Evolutionary conservation across 2,113 vertebrate genomes (phyloP).

Genomic region (Saguinus imperator): DNA sequence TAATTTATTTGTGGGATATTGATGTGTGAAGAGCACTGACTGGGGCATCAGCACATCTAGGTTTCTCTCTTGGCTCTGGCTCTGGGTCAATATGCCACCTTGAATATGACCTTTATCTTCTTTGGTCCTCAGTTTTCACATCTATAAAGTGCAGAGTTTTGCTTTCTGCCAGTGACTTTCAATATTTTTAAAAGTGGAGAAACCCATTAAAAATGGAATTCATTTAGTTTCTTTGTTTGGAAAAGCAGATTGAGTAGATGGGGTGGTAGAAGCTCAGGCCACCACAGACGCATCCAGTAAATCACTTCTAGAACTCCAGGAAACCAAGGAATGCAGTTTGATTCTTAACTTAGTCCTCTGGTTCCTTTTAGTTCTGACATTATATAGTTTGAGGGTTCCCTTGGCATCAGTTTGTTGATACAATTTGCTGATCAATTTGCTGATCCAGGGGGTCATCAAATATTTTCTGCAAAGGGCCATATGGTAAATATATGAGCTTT

Average conservation of each 20-base stretch:
- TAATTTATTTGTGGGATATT: conserved; percentile 17
- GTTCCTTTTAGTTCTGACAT: neutral
- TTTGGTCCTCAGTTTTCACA: neutral
- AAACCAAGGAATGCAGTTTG: neutral
- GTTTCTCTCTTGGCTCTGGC: neutral
- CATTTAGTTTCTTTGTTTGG: neutral
- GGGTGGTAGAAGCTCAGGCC: neutral
- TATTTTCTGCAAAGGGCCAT: neutral
- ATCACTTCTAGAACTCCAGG: neutral
- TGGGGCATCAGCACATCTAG: neutral
- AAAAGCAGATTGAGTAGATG: neutral
- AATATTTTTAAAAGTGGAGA: conserved; percentile 24
- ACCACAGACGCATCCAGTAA: neutral
- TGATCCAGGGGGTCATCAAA: neutral
- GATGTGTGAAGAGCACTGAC: neutral
- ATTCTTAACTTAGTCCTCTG: neutral
- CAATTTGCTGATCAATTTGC: conserved; percentile 2
- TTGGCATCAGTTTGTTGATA: neutral
- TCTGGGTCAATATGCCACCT: conserved; percentile 15
- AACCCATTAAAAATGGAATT: neutral
- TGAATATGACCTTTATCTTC: conserved; percentile 14
- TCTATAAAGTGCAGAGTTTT: neutral
- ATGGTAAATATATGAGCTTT: neutral
- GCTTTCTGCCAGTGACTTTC: neutral
- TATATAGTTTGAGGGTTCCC: neutral